Evolutionary conservation across 2,113 vertebrate species (phyloP), one percentile per base, ranked within the genome.

Genomic region (Notothenia rossii): DNA sequence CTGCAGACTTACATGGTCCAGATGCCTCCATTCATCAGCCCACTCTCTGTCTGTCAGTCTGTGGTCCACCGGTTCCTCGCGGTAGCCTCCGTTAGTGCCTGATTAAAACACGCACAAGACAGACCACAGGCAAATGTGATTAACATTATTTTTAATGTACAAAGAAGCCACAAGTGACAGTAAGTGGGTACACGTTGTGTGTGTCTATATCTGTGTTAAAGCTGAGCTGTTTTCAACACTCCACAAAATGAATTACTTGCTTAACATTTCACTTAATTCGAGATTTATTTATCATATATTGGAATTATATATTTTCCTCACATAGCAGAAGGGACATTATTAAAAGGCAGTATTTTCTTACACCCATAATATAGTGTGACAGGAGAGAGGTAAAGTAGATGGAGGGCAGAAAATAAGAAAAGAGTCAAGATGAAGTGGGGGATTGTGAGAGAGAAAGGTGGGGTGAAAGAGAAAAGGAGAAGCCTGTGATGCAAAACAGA

Each of bases 11-110:
- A 99, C 98, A n/a, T 99, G 97, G 92, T 99, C 98, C 8, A 99
- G 96, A 94, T 99, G 98, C 91, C 99, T 97, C 98, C 98, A 99
- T 91, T 99, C 98, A 11, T 99, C 98, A 40, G 98, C 98, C 98
- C 98, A 99, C 91, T 99, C 98, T 81, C 98, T 94, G 93, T 99
- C 98, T 0, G 98, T 99, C 88, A 99, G 94, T 82, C 98, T 97
- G 93, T 99, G 98, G 92, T 99, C 98, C 86, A 99, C 97, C 22
- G 97, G 95, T 87, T 99, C 98, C 46, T 99, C 98, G 56, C 97
- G 97, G 94, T 97, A 99, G 49, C 96, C 96, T 76, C 97, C 98
- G 56, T 98, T 98, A 82, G 96, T 86, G 82, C 96, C 98, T 99
- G 92, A 93, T 87, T 71, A 91, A 78, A 87, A 93, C 53, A 81